Conservation (phyloP, 2,113 vertebrate genomes). For the Chionodraco myersi region DNA sequence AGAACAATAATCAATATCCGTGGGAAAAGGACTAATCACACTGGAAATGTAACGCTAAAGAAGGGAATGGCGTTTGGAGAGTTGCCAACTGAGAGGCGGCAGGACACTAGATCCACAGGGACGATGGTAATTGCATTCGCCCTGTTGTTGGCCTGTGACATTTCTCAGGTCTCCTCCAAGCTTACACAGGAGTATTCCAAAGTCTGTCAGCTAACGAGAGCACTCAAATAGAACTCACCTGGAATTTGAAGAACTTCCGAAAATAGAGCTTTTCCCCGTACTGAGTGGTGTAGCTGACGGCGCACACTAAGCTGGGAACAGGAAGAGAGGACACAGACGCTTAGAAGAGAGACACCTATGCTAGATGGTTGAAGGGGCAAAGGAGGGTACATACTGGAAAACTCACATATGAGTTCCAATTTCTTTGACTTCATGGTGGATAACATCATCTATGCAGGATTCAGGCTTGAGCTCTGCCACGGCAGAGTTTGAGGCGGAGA, state of each 20-base stretch:
- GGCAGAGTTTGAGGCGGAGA: conserved; percentile 94
- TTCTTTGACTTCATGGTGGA: conserved; percentile 99
- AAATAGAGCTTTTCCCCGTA: conserved; percentile 98
- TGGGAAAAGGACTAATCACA: neutral
- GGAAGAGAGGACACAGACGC: neutral
- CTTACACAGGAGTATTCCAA: neutral
- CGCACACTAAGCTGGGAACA: conserved; percentile 93
- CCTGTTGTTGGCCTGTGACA: conserved; percentile 64
- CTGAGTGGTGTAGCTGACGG: conserved; percentile 97
- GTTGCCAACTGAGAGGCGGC: neutral
- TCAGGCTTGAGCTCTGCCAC: conserved; percentile 95
- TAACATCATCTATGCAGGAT: conserved; percentile 97
- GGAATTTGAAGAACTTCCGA: conserved; percentile 99
- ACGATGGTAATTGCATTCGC: conserved; percentile 46
- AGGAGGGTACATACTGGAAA: neutral
- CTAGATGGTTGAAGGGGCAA: neutral
- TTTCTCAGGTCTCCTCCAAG: conserved; percentile 62
- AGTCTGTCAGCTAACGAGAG: conserved; percentile 13
- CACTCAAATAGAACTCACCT: conserved; percentile 84
- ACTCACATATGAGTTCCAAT: conserved; percentile 98
- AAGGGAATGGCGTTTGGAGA: neutral
- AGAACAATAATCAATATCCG: neutral
- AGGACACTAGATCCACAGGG: conserved; percentile 2
- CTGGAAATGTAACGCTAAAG: neutral
- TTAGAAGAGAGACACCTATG: neutral